A percentile compares a stretch with the other conserved stretches of the same genome.
Conservation (phyloP, 2,888 invertebrate species). For the Watsonalla cultraria region DNA sequence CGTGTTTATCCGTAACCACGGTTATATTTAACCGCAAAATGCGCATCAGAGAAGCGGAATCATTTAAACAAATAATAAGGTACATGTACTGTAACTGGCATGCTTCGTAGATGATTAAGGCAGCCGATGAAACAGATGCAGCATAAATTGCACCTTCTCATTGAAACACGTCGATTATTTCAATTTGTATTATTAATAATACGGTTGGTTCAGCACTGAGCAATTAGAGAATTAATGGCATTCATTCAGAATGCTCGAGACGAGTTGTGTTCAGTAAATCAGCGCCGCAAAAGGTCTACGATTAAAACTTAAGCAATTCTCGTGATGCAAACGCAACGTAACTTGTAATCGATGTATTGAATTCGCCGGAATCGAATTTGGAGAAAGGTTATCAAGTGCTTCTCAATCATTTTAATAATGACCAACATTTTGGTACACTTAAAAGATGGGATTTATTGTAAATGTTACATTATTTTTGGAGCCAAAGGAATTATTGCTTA, state of each 20-base stretch:
- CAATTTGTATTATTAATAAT: constrained; percentile 23
- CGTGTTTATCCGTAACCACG: constrained; percentile 52
- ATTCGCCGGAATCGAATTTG: constrained; percentile 17
- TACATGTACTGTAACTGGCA: constrained; percentile 20
- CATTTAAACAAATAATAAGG: constrained; percentile 40
- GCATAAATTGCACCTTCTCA: constrained; percentile 13
- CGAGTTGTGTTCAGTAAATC: constrained; percentile 28
- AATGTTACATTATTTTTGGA: no score
- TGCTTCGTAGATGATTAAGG: constrained; percentile 16
- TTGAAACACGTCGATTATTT: constrained; percentile 18
- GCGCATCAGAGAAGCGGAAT: constrained; percentile 29
- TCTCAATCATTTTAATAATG: no score
- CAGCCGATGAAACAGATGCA: constrained; percentile 11
- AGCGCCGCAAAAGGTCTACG: constrained; percentile 30
- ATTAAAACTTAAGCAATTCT: constrained; percentile 30
- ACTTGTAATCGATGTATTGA: constrained; percentile 31
- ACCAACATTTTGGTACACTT: no score
- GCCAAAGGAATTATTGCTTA: no score
- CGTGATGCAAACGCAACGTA: constrained; percentile 31
- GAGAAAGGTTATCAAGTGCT: constrained; percentile 17
- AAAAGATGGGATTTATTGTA: no score
- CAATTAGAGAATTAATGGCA: constrained; percentile 15
- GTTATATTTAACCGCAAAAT: constrained; percentile 39
- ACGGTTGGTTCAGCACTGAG: constrained; percentile 20
- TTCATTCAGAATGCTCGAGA: constrained; percentile 13